Base-by-base conservation (phyloP, 2,888 invertebrate genomes). In the Eilema caniola region DNA sequence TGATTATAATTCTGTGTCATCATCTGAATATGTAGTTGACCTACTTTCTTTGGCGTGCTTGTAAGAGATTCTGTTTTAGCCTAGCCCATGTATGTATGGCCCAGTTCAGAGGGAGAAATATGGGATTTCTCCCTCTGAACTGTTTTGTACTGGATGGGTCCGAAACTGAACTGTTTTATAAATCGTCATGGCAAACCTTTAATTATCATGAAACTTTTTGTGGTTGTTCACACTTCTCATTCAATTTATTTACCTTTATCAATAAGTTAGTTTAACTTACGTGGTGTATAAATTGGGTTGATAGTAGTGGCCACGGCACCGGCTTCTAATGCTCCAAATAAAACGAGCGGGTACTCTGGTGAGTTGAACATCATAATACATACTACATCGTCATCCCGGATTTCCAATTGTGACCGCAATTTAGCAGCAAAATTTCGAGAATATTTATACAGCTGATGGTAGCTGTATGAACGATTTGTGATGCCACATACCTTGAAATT, bases 341-440 rank as follows among this genome's bases (percentile, higher is more conserved):
- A 85, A 8, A 95, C 95, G 24, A 97, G 90, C 0, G 96, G 95
- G 84, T 96, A 97, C 86, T 98, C 98, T 0, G 97, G 97, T 28
- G 96, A 86, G 87, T 98, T 98, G 8, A 97, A 96, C 84, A 97
- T 89, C 78, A 97, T 95, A 28, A 98, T 78, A 4, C 96, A 97
- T 3, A 97, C 87, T 0, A 97, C 96, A 79, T 97, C 97, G 0
- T 96, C 96, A 66, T 95, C 94, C 41, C 87, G 89, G 3, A 97
- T 86, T 66, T 96, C 96, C 60, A 97, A 93, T 78, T 96, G 96
- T 11, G 93, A 93, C 65, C 97, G 95, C 66, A 98, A 91, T 73
- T 96, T 95, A 0, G 96, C 95, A 0, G 96, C 96, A 33, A 97
- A 95, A 79, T 96, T 96, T 28, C 93, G 92, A n/a, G 96, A 95